phyloP scores from a whole-genome alignment of 2,888 invertebrate species.

The Plutella xylostella region DNA sequence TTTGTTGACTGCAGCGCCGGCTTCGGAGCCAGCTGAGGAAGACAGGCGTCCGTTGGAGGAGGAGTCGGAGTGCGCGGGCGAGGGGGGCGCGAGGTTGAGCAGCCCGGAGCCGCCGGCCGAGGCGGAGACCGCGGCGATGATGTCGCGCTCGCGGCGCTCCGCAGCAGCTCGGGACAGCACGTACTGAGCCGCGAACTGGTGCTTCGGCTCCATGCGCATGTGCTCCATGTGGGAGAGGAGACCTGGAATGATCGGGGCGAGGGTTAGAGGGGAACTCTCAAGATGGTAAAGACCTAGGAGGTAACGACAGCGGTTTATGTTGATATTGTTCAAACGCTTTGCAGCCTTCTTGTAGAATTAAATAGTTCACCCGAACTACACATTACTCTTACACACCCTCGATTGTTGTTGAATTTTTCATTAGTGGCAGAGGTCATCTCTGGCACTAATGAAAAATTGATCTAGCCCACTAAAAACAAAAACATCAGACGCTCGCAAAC shows the following conservation, averaged over 20 bases:
- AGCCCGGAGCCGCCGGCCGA: constrained; percentile 74
- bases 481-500: neutral
- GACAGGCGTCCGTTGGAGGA: constrained; percentile 86
- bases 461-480: too few species aligned
- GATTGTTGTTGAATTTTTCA: too few species aligned
- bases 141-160: constrained; percentile 87
- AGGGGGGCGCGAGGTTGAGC: constrained; percentile 81
- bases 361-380: too few species aligned
- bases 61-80: constrained; percentile 88
- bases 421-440: too few species aligned
- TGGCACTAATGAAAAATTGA: too few species aligned
- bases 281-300: too few species aligned
- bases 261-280: too few species aligned
- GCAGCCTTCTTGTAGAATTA: too few species aligned
- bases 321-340: too few species aligned
- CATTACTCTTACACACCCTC: too few species aligned
- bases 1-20: constrained; percentile 73
- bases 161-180: constrained; percentile 91
- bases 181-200: constrained; percentile 95
- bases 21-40: constrained; percentile 84
- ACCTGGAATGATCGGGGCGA: too few species aligned
- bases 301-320: too few species aligned
- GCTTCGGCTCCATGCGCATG: constrained; percentile 97
- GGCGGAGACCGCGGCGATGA: constrained; percentile 76
- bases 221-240: constrained; percentile 95